Evolutionary conservation across 1,140 invertebrate genomes (phyloP).

Genomic region (Nilaparvata lugens): DNA sequence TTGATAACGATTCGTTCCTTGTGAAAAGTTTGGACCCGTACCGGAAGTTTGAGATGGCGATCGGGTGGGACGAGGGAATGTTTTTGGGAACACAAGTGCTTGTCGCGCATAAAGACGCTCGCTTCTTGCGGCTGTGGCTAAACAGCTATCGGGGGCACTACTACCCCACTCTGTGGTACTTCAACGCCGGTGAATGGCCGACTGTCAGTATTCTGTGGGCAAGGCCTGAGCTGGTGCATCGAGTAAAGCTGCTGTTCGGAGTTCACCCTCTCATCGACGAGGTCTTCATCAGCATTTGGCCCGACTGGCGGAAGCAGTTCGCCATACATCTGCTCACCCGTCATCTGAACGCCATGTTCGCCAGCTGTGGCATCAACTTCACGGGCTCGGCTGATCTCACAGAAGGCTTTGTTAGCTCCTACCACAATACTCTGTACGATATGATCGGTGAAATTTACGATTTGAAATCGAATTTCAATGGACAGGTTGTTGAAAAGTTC

Average conservation of each 20-base stretch:
- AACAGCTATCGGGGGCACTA: conserved; percentile 28
- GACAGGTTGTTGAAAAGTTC: not conserved
- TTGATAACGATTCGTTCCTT: conserved; percentile 25
- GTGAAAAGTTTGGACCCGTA: conserved; percentile 22
- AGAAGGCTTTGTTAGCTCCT: not conserved
- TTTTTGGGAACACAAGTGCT: conserved; percentile 25
- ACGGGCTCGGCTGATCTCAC: not conserved
- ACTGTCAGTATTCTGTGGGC: conserved; percentile 16
- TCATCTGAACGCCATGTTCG: conserved; percentile 10
- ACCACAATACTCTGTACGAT: not conserved
- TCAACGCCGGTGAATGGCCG: conserved; percentile 30
- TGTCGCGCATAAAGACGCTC: conserved; percentile 29
- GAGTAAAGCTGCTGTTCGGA: conserved; percentile 27
- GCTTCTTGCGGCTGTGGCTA: conserved; percentile 30
- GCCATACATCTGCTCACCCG: conserved; percentile 28
- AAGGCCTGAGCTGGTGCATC: conserved; percentile 16
- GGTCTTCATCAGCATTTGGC: conserved; percentile 23
- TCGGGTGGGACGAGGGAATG: conserved; percentile 33
- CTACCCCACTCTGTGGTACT: conserved; percentile 28
- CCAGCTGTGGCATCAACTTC: not conserved
- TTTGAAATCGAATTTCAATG: not conserved
- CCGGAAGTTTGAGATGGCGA: conserved; percentile 33
- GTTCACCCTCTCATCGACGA: conserved; percentile 27
- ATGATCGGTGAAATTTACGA: not conserved
- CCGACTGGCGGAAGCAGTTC: conserved; percentile 23